Evolutionary conservation across 2,888 invertebrate genomes (phyloP).

Genomic region (Erynnis tages): DNA sequence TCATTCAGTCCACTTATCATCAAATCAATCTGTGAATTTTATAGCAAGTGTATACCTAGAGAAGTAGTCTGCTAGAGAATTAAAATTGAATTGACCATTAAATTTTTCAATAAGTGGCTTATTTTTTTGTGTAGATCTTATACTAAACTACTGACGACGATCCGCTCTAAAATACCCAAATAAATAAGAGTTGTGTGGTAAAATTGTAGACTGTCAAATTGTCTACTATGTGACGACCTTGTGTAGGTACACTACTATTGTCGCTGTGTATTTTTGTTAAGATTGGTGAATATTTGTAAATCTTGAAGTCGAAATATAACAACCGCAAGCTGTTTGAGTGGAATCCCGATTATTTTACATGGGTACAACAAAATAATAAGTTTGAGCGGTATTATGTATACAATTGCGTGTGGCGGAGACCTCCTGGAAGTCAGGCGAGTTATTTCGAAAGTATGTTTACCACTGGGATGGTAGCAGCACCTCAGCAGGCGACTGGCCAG

Average conservation of each 20-base stretch:
- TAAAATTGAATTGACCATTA: too few species aligned
- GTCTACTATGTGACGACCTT: conserved; percentile 57
- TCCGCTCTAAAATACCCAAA: too few species aligned
- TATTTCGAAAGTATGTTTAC: conserved; percentile 60
- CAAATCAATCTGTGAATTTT: too few species aligned
- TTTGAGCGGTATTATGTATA: conserved; percentile 67
- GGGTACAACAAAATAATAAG: conserved; percentile 44
- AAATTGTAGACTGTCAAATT: too few species aligned
- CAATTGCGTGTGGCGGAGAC: conserved; percentile 63
- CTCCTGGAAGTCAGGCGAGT: conserved; percentile 69
- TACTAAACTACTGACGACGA: too few species aligned
- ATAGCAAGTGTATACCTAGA: too few species aligned
- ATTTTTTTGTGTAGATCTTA: too few species aligned
- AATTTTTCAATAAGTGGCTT: too few species aligned
- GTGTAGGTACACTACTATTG: conserved; percentile 41
- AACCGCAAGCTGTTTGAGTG: background rate
- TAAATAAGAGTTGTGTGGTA: too few species aligned
- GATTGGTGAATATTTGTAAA: background rate
- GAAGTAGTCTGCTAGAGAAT: too few species aligned
- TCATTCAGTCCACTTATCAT: too few species aligned
- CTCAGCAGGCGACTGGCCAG: conserved; percentile 70
- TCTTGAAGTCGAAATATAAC: background rate
- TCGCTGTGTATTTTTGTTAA: conserved; percentile 52
- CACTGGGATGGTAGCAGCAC: conserved; percentile 71
- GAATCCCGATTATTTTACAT: conserved; percentile 33